Base-by-base conservation (phyloP, 2,797 vertebrate genomes). In the Acipenser ruthenus region DNA sequence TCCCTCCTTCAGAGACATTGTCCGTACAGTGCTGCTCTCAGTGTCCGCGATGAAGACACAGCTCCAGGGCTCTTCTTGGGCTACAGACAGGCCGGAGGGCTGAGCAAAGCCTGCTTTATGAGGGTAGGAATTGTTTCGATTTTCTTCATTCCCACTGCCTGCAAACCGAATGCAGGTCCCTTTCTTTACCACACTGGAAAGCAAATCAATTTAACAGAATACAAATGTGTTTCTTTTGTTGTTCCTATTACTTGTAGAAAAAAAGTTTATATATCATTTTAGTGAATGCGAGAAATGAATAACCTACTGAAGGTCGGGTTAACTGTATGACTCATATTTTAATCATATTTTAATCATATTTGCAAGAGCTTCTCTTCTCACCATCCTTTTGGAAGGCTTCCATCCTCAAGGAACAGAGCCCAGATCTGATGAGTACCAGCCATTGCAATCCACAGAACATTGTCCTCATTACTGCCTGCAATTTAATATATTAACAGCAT, bases 351-450 rank as follows among this genome's bases (percentile, higher is more conserved):
- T 18, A 18, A 18, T 18, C 18, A 18, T 18, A 18, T 18, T 18
- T 37, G 37, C 1, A 60, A 49, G 7, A 52, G n/a, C n/a, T 15
- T 49, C 48, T 12, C 0, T 65, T 65, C 89, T 89, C 86, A 97
- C 97, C 89, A 94, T 87, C 91, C 93, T 84, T 92, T 96, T 67
- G 95, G 95, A 69, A 99, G 87, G 73, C 83, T 92, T 72, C 94
- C 93, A 72, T 84, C 87, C 71, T 90, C 91, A 75, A 99, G 77
- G 75, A 99, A 92, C 68, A 98, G 83, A 65, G 93, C 95, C 97
- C 97, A 99, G 75, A 99, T 89, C 82, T 99, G 97, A 81, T 99
- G 97, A 10, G 87, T 95, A 56, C 97, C 96, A 66, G 96, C 96
- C 97, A 99, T 98, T 68, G 96, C 97, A 71, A 99, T 93, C 94